phyloP scores from a whole-genome alignment of 2,113 vertebrate genomes.

The Gymnogyps californianus region DNA sequence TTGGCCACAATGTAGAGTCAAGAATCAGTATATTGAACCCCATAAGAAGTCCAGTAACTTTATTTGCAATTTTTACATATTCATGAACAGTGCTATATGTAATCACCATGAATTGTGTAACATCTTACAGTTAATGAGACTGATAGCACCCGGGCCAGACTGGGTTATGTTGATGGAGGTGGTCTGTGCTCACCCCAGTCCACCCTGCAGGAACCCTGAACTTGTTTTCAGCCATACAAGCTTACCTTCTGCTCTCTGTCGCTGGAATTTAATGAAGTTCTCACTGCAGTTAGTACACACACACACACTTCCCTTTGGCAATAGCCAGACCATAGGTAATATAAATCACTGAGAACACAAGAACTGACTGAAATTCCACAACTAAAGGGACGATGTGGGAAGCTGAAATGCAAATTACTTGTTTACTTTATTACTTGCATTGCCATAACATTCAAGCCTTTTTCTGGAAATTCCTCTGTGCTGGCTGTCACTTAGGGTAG shows the following conservation, averaged over 20 bases:
- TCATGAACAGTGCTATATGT: neutral
- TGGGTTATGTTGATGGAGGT: neutral
- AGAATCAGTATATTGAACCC: neutral
- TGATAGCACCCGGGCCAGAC: neutral
- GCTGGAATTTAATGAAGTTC: neutral
- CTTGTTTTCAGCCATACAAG: neutral
- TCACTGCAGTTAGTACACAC: neutral
- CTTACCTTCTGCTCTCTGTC: neutral
- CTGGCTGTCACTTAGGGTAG: neutral
- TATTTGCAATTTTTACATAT: neutral
- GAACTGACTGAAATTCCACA: neutral
- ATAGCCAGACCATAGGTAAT: neutral
- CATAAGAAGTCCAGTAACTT: neutral
- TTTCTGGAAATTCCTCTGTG: neutral
- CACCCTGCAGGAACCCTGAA: neutral
- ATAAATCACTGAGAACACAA: neutral
- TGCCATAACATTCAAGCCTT: neutral
- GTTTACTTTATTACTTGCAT: neutral
- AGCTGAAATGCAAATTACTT: neutral
- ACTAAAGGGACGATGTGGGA: neutral
- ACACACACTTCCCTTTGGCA: neutral
- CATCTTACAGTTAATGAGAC: neutral
- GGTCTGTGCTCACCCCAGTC: neutral
- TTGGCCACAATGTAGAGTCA: neutral
- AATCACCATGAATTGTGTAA: neutral